phyloP scores from a whole-genome alignment of 2,113 vertebrate genomes.

The Apteryx owenii region DNA sequence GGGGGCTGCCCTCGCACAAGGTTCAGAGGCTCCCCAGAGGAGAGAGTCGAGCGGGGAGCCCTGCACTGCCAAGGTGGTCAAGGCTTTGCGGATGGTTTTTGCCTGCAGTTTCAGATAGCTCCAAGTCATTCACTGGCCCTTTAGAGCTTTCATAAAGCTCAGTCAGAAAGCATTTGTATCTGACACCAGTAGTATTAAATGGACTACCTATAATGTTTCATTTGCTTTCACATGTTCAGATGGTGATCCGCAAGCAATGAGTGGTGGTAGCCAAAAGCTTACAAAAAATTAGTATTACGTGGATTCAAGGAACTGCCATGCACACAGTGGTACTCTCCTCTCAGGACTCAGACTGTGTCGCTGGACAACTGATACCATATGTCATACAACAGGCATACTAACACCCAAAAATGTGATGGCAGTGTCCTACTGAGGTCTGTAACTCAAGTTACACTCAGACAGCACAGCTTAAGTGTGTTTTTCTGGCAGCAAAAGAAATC shows the following conservation, averaged over 20 bases:
- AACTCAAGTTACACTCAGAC: neutral
- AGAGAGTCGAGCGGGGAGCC: neutral
- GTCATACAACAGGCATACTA: neutral
- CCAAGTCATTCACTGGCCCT: neutral
- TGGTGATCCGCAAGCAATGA: neutral
- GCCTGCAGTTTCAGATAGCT: neutral
- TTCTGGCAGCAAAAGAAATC: slow-evolving; percentile 26
- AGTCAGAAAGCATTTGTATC: neutral
- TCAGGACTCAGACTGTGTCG: neutral
- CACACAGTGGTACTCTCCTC: neutral
- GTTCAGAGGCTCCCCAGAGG: neutral
- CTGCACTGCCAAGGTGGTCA: too few relatives aligned
- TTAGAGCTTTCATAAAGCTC: neutral
- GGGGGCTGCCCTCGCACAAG: neutral
- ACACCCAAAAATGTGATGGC: neutral
- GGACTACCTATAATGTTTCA: neutral
- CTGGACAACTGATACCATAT: neutral
- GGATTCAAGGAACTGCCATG: neutral
- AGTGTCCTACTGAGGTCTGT: neutral
- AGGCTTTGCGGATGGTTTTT: neutral
- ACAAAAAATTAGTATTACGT: neutral
- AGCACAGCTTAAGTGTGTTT: neutral
- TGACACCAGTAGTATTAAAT: neutral
- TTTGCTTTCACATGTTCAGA: neutral
- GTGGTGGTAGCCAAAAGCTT: neutral